Base-by-base conservation (phyloP, 2,113 vertebrate genomes). In the Microcebus griseorufus region DNA sequence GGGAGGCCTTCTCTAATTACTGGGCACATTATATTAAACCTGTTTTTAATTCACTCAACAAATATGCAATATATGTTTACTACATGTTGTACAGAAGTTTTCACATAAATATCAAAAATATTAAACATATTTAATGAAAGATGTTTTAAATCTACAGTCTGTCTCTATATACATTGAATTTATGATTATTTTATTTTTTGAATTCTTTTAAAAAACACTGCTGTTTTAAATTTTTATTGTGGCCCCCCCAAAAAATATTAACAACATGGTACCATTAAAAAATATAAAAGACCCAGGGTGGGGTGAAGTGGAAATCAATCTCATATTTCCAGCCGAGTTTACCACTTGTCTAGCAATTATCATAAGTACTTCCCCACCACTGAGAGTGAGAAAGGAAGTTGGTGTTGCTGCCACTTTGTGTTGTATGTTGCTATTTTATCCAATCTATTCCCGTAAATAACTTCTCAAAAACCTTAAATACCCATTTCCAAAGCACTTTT, bases 261-360 rank as follows among this genome's bases (percentile, higher is more conserved):
- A 96, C 70, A 5, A 88, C 95, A 94, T 87, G 90, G 6, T 97
- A 89, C 81, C 98, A 98, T 97, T 98, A 97, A 96, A 97, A 98
- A 95, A 96, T 87, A 90, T 83, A 90, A 97, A 97, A 87, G 88
- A 83, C 16, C 45, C n/a, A 89, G 72, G 86, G 94, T 95, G 67
- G n/a, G 64, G 75, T 75, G 9, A 42, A 81, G 25, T 76, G 32
- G 87, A 95, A 93, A 78, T 94, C 83, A 92, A 39, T 90, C 84
- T 85, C 55, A 39, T 84, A 88, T 94, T 95, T 98, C 98, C 97
- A 96, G 87, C 96, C 14, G 93, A 42, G 97, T 96, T 97, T 97
- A 96, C 96, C 96, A 98, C 98, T 98, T 98, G 95, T 85, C 84
- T 97, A 42, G 88, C 89, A 97, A 98, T 98, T 98, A 98, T 95